Evolutionary conservation across 2,797 vertebrate species (phyloP).

Genomic region (Micrastur ruficollis): DNA sequence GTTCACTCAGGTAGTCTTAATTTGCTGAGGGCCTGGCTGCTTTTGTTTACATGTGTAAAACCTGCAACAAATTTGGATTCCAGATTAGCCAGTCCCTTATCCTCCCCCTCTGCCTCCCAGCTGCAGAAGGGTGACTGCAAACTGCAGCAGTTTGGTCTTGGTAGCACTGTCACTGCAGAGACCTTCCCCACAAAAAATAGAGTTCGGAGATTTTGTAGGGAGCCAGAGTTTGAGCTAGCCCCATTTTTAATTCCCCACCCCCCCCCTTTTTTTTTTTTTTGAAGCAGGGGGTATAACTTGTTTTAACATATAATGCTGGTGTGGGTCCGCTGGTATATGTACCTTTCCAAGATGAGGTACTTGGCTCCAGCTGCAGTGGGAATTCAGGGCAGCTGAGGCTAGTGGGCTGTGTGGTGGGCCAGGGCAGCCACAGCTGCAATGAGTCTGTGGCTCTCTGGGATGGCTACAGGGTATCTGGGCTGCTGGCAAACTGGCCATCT

Average conservation of each 20-base stretch:
- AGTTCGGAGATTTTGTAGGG: background rate
- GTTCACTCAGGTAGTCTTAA: background rate
- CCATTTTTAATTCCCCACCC: background rate
- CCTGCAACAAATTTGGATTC: slow-evolving; percentile 11
- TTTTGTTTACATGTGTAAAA: slow-evolving; percentile 1
- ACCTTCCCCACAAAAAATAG: background rate
- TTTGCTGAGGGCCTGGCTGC: background rate
- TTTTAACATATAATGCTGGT: background rate
- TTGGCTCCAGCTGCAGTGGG: background rate
- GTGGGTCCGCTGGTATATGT: background rate
- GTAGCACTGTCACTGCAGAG: background rate
- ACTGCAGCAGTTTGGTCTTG: background rate
- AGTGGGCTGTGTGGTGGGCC: background rate
- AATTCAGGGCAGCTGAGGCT: background rate
- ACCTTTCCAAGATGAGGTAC: background rate
- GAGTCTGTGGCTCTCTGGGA: background rate
- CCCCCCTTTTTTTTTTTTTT: too few species aligned
- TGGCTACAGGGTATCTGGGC: background rate
- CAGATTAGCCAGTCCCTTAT: background rate
- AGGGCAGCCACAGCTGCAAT: background rate
- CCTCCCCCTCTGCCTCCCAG: background rate
- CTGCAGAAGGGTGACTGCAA: background rate
- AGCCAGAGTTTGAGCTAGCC: background rate
- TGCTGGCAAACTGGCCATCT: background rate
- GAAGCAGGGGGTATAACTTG: background rate